Evolutionary conservation across 2,113 vertebrate species (phyloP).

Genomic region (Salminus brasiliensis): DNA sequence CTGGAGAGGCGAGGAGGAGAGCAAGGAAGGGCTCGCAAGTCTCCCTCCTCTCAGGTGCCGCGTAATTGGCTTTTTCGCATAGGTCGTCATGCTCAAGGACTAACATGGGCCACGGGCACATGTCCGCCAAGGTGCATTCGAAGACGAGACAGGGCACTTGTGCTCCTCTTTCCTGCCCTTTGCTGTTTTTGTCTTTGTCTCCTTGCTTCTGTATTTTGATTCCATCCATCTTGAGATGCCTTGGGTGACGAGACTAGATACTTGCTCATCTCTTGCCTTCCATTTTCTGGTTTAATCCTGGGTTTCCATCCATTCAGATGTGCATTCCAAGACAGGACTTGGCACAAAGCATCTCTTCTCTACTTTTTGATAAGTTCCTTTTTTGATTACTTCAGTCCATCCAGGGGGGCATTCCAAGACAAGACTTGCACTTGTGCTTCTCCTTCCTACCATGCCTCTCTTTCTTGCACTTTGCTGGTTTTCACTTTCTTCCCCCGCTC

Average conservation of each 20-base stretch:
- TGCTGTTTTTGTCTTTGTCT: neutral
- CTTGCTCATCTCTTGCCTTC: too few species aligned
- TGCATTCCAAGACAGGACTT: neutral
- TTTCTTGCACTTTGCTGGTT: neutral
- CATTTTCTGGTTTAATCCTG: too few species aligned
- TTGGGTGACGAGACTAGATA: too few species aligned
- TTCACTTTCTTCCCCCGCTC: too few species aligned
- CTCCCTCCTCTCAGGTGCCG: conserved; percentile 32
- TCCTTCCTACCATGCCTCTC: too few species aligned
- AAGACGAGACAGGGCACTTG: neutral
- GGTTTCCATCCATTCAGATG: neutral
- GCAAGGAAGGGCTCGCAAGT: conserved; percentile 14
- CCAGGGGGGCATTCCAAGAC: neutral
- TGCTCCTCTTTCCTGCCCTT: neutral
- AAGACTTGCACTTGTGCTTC: neutral
- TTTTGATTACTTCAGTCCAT: too few species aligned
- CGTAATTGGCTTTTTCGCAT: conserved; percentile 44
- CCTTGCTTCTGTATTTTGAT: neutral
- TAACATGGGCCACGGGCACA: conserved; percentile 18
- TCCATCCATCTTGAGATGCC: neutral
- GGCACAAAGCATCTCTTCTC: too few species aligned
- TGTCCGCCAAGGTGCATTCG: neutral
- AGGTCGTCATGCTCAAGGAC: conserved; percentile 43
- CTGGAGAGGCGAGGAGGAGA: conserved; percentile 19
- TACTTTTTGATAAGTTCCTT: too few species aligned